phyloP scores from a whole-genome alignment of 2,113 vertebrate species.

The Melanotaenia duboulayi region DNA sequence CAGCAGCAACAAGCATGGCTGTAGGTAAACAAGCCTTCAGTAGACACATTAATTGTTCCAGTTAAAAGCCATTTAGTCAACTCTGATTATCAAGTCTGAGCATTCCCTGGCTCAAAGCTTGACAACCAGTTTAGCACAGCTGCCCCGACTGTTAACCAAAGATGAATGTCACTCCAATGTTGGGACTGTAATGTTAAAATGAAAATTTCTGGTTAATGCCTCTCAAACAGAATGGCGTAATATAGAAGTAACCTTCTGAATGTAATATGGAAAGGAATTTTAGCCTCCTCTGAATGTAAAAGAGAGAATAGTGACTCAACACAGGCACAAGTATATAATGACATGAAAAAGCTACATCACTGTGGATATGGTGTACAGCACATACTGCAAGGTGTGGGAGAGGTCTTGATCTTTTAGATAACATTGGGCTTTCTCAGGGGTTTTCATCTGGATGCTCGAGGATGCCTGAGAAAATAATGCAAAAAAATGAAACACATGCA shows the following conservation, averaged over 20 bases:
- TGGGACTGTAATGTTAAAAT: slow-evolving; percentile 40
- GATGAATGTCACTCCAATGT: slow-evolving; percentile 26
- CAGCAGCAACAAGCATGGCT: not conserved
- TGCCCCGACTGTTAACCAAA: slow-evolving; percentile 16
- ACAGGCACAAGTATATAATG: not conserved
- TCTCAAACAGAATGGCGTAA: slow-evolving; percentile 49
- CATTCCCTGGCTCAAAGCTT: slow-evolving; percentile 23
- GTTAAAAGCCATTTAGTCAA: slow-evolving; percentile 16
- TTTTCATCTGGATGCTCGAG: slow-evolving; percentile 46
- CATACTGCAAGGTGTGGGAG: slow-evolving; percentile 12
- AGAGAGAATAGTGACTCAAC: not conserved
- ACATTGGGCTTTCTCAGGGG: slow-evolving; percentile 20
- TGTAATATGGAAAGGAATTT: not conserved
- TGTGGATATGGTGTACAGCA: slow-evolving; percentile 4
- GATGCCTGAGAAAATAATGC: slow-evolving; percentile 33
- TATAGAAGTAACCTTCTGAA: slow-evolving; percentile 35
- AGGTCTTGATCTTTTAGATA: slow-evolving; percentile 36
- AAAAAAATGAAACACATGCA: slow-evolving; percentile 26
- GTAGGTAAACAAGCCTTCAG: not conserved
- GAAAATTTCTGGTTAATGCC: slow-evolving; percentile 19
- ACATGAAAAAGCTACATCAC: not conserved
- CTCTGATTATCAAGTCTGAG: slow-evolving; percentile 15
- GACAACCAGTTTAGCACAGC: slow-evolving; percentile 28
- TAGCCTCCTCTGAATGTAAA: not conserved
- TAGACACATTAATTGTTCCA: slow-evolving; percentile 12